Percentiles rank a stretch among this genome's conserved stretches.
phyloP scores from a whole-genome alignment of 2,113 vertebrate species.

The Formicarius rufipectus region DNA sequence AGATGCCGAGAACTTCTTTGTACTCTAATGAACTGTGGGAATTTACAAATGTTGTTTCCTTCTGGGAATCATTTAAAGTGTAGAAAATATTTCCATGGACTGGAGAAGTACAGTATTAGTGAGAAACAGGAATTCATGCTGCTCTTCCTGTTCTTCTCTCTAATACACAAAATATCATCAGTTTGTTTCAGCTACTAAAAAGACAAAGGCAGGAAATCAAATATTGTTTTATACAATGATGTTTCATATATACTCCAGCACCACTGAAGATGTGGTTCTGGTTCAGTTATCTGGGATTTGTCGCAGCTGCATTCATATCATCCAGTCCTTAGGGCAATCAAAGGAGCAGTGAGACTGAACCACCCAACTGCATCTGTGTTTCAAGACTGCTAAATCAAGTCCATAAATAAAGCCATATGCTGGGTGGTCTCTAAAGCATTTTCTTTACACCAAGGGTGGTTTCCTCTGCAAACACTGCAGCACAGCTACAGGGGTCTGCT shows the following conservation, averaged over 20 bases:
- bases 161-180: neutral
- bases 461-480: neutral
- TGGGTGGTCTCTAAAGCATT: neutral
- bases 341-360: neutral
- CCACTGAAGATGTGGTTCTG: neutral
- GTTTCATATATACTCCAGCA: neutral
- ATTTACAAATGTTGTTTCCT: slow-evolving; percentile 21
- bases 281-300: neutral
- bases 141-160: slow-evolving; percentile 1
- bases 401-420: neutral
- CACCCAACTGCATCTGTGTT: neutral
- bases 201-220: slow-evolving; percentile 52
- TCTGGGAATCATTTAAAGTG: slow-evolving; percentile 10
- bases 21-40: neutral
- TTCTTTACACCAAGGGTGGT: neutral
- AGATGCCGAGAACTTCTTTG: slow-evolving; percentile 11
- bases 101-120: neutral
- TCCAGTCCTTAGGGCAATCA: neutral
- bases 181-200: neutral
- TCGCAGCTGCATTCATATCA: neutral
- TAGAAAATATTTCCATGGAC: neutral
- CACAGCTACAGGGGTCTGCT: neutral
- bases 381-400: neutral
- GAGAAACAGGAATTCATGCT: slow-evolving; percentile 21
- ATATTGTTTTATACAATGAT: neutral